Percentiles rank a stretch among this genome's conserved stretches.
phyloP scores from a whole-genome alignment of 2,113 vertebrate species.

The Colossoma macropomum region DNA sequence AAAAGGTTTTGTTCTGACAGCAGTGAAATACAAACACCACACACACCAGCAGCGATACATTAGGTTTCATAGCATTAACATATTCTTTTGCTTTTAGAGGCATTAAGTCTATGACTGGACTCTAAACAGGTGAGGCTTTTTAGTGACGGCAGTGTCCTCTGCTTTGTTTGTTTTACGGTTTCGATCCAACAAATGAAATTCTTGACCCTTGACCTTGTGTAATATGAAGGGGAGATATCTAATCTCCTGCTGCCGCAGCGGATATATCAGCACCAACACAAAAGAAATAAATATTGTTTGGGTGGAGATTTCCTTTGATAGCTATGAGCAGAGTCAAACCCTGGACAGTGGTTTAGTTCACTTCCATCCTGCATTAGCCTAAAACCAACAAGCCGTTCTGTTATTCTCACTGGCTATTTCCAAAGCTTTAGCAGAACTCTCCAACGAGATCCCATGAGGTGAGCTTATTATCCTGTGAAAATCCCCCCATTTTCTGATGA shows the following conservation, averaged over 20 bases:
- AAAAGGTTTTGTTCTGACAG: too few relatives aligned
- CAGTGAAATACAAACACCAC: too few relatives aligned
- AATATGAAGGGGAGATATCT: background rate
- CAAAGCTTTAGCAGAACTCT: background rate
- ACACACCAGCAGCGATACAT: too few relatives aligned
- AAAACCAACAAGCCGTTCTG: background rate
- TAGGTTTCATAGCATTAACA: too few relatives aligned
- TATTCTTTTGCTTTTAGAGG: too few relatives aligned
- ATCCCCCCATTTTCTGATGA: background rate
- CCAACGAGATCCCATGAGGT: background rate
- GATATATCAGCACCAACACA: background rate
- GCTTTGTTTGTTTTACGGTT: background rate
- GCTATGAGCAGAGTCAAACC: background rate
- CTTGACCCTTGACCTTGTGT: background rate
- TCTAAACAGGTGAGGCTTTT: too few relatives aligned
- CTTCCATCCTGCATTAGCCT: background rate
- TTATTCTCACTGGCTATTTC: background rate
- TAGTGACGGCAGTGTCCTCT: background rate
- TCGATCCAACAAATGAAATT: constrained; percentile 7
- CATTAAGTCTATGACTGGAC: too few relatives aligned
- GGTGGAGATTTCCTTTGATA: background rate
- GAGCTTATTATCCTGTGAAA: background rate
- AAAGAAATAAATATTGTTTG: background rate
- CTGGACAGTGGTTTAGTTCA: too few relatives aligned
- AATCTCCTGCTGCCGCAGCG: background rate